These are phyloP conservation scores for Oenanthe oenanthe DNA, from an alignment of 2,113 vertebrate species.

Conservation along the genomic window DNA sequence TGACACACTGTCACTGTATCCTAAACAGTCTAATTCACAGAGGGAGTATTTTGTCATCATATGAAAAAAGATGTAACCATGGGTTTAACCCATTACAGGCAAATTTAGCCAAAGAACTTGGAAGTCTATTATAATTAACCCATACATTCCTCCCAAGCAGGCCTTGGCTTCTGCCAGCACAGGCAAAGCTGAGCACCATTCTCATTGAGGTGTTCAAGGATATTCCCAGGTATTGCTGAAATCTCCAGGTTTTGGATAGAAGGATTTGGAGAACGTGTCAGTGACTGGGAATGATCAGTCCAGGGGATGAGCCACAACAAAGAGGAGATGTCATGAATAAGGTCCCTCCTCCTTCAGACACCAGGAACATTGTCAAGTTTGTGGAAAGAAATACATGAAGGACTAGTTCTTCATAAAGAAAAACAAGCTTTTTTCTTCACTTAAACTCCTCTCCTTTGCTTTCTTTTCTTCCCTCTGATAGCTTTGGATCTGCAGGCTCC, in stretches of 20 bases:
- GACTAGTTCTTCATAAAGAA: background rate
- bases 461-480: background rate
- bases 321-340: background rate
- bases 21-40: background rate
- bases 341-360: background rate
- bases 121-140: background rate
- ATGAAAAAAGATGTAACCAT: background rate
- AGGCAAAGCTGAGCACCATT: fast-evolving
- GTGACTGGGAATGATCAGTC: background rate
- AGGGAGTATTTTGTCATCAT: background rate
- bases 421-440: background rate
- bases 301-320: background rate
- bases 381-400: background rate
- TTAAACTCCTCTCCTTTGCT: background rate
- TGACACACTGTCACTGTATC: fast-evolving
- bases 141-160: background rate
- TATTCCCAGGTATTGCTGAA: background rate
- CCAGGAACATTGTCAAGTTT: background rate
- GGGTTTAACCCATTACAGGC: background rate
- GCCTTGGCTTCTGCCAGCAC: background rate
- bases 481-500: background rate
- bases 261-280: background rate
- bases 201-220: background rate
- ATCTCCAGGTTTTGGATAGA: background rate
- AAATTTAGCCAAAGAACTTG: background rate